Percentiles rank a stretch among this genome's conserved stretches.
These are phyloP conservation scores for Sarcophaga carnaria DNA, from an alignment of 2,888 invertebrate species.

Conservation along the genomic window DNA sequence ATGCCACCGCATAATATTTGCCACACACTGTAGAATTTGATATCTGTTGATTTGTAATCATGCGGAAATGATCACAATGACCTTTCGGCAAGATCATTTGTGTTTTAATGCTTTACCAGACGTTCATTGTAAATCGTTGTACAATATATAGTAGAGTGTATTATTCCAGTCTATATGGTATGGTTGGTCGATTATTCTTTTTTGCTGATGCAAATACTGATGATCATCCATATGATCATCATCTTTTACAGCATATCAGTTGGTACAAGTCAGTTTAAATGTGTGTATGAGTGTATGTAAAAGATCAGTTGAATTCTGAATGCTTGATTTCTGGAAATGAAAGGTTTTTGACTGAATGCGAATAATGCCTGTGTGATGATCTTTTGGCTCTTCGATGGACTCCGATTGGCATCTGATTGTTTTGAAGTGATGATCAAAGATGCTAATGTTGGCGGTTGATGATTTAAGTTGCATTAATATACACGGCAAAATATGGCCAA, in stretches of 20 bases:
- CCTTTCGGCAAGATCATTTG: conserved; percentile 77
- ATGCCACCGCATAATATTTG: conserved; percentile 14
- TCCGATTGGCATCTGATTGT: conserved; percentile 53
- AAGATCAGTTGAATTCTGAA: conserved; percentile 55
- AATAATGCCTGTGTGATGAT: conserved; percentile 24
- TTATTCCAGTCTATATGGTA: conserved; percentile 17
- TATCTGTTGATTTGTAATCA: conserved; percentile 74
- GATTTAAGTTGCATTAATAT: conserved; percentile 19
- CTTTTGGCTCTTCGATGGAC: conserved; percentile 41
- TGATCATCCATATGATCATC: conserved; percentile 26
- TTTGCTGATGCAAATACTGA: conserved; percentile 32
- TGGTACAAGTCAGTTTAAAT: conserved; percentile 27
- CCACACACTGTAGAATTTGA: conserved; percentile 28
- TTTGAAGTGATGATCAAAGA: conserved; percentile 46
- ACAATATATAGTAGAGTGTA: conserved; percentile 1
- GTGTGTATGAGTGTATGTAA: not conserved
- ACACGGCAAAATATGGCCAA: conserved; percentile 27
- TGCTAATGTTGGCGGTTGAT: conserved; percentile 38
- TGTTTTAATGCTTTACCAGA: conserved; percentile 64
- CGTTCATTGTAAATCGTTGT: conserved; percentile 50
- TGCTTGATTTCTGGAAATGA: conserved; percentile 50
- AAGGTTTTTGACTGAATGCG: conserved; percentile 9
- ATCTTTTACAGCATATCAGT: conserved; percentile 28
- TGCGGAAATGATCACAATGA: conserved; percentile 80
- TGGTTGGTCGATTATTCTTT: conserved; percentile 34